phyloP scores from a whole-genome alignment of 2,113 vertebrate species.

The Globicephala melas region DNA sequence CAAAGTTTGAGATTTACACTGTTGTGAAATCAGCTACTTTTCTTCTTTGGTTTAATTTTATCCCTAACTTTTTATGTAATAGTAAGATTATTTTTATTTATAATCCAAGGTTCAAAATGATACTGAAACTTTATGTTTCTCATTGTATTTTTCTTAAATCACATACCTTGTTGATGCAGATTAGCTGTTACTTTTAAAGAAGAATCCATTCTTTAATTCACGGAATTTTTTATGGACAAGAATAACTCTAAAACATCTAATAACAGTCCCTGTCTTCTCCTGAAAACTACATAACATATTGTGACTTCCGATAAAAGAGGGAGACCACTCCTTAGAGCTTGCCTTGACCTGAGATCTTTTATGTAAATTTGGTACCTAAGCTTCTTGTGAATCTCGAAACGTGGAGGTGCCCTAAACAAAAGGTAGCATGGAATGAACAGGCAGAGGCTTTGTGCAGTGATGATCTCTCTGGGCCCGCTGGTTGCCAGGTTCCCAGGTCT shows the following conservation, averaged over 20 bases:
- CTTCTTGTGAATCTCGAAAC: slow-evolving; percentile 16
- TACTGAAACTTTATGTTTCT: background rate
- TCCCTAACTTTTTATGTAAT: background rate
- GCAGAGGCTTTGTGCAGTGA: slow-evolving; percentile 45
- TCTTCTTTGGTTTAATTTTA: background rate
- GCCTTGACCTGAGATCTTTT: slow-evolving; percentile 35
- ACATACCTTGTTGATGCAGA: background rate
- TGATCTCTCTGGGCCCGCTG: slow-evolving; percentile 31
- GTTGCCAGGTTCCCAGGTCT: slow-evolving; percentile 73
- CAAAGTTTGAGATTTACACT: background rate
- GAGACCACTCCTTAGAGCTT: background rate
- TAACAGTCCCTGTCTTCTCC: background rate
- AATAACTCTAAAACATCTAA: background rate
- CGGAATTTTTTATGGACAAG: background rate
- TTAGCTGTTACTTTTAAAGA: background rate
- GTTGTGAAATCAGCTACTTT: background rate
- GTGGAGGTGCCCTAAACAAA: slow-evolving; percentile 43
- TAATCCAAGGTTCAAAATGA: background rate
- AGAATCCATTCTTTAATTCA: background rate
- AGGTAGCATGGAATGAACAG: slow-evolving; percentile 49
- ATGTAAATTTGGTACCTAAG: background rate
- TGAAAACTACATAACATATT: background rate
- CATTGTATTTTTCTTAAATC: background rate
- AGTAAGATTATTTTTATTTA: background rate
- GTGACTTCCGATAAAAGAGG: background rate